Conservation (phyloP, 2,797 vertebrate species). For the Sebastes hopkinsi region DNA sequence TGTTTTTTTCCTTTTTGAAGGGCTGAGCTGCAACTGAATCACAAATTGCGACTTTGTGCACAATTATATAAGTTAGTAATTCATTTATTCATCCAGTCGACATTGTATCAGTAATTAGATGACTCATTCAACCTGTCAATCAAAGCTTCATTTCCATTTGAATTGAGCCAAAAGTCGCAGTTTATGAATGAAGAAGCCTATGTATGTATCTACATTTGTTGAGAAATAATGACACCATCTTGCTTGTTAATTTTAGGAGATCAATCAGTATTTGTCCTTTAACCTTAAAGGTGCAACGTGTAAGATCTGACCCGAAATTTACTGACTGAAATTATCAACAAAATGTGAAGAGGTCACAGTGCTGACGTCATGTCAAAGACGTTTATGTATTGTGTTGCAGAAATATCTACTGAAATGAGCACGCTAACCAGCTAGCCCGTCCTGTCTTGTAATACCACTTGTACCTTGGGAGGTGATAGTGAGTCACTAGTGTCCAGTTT, state of each 20-base stretch:
- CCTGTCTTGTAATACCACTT: too few relatives aligned
- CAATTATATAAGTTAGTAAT: neutral
- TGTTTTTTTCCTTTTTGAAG: neutral
- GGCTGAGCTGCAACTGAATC: neutral
- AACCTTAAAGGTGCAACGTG: neutral
- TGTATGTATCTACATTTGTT: neutral
- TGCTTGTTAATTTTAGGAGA: slow-evolving; percentile 1
- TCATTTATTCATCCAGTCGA: neutral
- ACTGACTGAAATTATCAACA: too few relatives aligned
- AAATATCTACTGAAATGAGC: too few relatives aligned
- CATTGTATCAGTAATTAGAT: neutral
- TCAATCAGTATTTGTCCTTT: slow-evolving; percentile 30
- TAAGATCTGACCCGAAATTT: too few relatives aligned
- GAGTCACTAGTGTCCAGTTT: too few relatives aligned
- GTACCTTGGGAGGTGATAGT: too few relatives aligned
- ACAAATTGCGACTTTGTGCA: neutral
- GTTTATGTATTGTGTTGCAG: too few relatives aligned
- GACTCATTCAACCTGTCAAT: slow-evolving; percentile 15
- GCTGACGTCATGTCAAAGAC: too few relatives aligned
- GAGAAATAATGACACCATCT: neutral
- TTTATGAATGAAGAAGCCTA: neutral
- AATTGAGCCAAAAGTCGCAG: neutral
- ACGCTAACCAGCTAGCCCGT: too few relatives aligned
- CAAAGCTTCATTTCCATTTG: neutral
- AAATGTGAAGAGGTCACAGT: too few relatives aligned